Evolutionary conservation across 2,888 invertebrate genomes (phyloP), one percentile per base, ranked within the genome.

Genomic region (Pachliopta kotzebuea): DNA sequence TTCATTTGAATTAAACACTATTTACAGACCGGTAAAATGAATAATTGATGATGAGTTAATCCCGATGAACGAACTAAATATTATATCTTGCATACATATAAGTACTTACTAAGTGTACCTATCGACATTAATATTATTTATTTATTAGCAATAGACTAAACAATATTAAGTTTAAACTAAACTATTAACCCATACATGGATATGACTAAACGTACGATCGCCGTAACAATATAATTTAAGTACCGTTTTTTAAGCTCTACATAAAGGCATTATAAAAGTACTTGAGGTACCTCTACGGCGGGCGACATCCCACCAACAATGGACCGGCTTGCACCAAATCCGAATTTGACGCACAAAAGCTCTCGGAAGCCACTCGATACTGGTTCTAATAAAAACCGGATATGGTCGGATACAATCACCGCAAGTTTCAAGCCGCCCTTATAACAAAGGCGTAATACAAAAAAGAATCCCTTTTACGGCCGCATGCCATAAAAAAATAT

Each of bases 301-400:
- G 67, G 77, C 79, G 85, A 86, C 84, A 83, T 79, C 77, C 74
- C 75, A 67, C 68, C 72, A 74, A 86, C 83, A 86, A 85, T 79
- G 70, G 79, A 70, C 37, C 60, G 64, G 64, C 52, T 57, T 60
- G 76, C 71, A 80, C 78, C 72, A 78, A 79, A 79, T 78, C 77
- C 79, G 74, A 78, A 79, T 80, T 77, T 65, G 65, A 65, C 60
- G 65, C 76, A 88, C 88, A 88, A 88, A 84, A 78, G 78, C 81
- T 72, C 76, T 81, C 80, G 83, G 83, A 86, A 87, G 83, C 86
- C 85, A 88, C 87, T 88, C 85, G 83, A 88, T 88, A 86, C 77
- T 80, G 77, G 78, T 70, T 81, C 84, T 85, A 88, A 88, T 88
- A 87, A 84, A 86, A 86, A 83, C 86, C 87, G 88, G 88, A 89